Percentiles rank a stretch among this genome's conserved stretches.
Conservation (phyloP, 2,797 vertebrate species). For the Chaunax sp. region DNA sequence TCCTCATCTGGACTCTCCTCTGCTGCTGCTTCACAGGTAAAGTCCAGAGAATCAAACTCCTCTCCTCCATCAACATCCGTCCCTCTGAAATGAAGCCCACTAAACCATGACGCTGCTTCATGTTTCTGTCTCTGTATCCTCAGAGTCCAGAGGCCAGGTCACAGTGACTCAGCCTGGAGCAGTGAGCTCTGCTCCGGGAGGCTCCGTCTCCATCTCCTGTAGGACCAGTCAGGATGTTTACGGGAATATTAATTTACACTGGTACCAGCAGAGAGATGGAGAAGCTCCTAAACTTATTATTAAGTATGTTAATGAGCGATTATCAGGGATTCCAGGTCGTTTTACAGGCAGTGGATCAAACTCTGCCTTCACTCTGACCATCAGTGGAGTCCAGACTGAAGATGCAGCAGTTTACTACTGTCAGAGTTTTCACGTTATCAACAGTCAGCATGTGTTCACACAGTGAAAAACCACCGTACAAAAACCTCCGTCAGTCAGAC, state of each 20-base stretch:
- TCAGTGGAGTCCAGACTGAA: constrained; percentile 28
- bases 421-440: neutral
- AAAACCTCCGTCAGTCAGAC: constrained; percentile 15
- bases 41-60: constrained; percentile 24
- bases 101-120: constrained; percentile 21
- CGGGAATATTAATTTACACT: neutral
- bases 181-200: constrained; percentile 3
- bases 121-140: constrained; percentile 8
- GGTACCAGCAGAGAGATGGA: constrained; percentile 21
- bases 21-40: constrained; percentile 45
- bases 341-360: constrained; percentile 27
- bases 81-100: constrained; percentile 25
- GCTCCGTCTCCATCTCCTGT: neutral
- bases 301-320: no score
- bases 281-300: constrained; percentile 16
- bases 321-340: constrained; percentile 13
- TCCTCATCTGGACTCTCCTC: constrained; percentile 40
- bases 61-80: constrained; percentile 32
- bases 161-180: constrained; percentile 7
- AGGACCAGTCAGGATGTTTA: neutral
- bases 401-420: constrained; percentile 17
- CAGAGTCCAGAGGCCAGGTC: constrained; percentile 1
- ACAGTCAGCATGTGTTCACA: constrained; percentile 5
- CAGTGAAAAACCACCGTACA: constrained; percentile 17
- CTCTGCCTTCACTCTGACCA: constrained; percentile 13